Base-by-base conservation (phyloP, 1,140 invertebrate species). In the Diachasmimorpha longicaudata region DNA sequence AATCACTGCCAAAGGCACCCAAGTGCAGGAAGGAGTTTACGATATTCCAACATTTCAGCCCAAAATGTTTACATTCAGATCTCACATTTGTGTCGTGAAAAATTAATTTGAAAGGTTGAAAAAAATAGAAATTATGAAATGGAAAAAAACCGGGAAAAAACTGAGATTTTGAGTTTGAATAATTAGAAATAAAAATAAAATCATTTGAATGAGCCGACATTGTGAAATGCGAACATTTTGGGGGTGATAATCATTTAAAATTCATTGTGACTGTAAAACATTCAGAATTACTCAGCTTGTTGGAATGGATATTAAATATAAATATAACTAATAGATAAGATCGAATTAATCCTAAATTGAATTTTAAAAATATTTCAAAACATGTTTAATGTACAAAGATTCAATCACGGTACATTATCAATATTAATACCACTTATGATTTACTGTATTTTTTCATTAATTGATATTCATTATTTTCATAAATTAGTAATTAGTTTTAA, bases 301-400 rank as follows among this genome's bases (percentile, higher is more conserved):
- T 66, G 67, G 63, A 76, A 46, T 79, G 67, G 72, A 73, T 74
- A 75, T 71, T 70, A 70, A 71, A 71, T 48, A 25, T 78, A 73
- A 75, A 67, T 75, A 76, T 79, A 79, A 16, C 21, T 70, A 66
- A 39, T 31, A 74, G 1, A 55, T 74, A 74, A 77, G 72, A 74
- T 74, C 70, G 69, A 52, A 63, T 9, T 79, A 79, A 74, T 74
- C 67, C 63, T 71, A 48, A 79, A 73, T 71, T 77, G 74, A 39
- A 79, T 68, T 72, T 31, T 37, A 68, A 69, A 76, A 71, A 16
- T 39, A 70, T 42, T 42, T 42, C 39, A 10, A 46, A 58, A 77
- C 52, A 72, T 74, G 58, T 70, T 85, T 82, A 80, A 84, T 86
- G 83, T 88, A 86, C 85, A 88, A 86, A 86, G 79, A 76, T 82